These are phyloP conservation scores for Vespertilio murinus DNA, from an alignment of 2,797 vertebrate species.

Conservation along the genomic window DNA sequence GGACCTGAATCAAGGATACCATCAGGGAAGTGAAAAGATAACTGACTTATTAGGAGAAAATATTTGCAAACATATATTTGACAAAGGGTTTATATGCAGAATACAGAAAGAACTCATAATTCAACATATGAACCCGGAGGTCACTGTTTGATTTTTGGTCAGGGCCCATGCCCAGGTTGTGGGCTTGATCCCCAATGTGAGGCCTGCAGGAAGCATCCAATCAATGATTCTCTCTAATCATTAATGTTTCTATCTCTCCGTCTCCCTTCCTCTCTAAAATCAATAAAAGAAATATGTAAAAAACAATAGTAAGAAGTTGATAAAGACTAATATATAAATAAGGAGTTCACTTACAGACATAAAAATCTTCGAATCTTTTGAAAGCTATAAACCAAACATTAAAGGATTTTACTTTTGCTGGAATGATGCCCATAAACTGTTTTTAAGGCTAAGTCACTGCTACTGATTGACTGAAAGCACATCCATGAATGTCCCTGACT, in stretches of 20 bases:
- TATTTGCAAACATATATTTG: not conserved
- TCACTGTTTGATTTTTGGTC: too few relatives aligned
- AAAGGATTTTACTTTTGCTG: not conserved
- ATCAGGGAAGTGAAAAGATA: not conserved
- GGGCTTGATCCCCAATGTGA: too few relatives aligned
- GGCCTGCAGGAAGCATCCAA: too few relatives aligned
- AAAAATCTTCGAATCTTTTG: conserved; percentile 12
- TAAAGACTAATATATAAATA: not conserved
- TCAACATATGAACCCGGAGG: not conserved
- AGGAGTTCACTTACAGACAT: not conserved
- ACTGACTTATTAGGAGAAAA: not conserved
- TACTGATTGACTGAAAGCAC: not conserved
- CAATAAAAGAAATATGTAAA: too few relatives aligned
- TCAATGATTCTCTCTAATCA: too few relatives aligned
- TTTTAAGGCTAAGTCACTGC: not conserved
- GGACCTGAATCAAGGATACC: not conserved
- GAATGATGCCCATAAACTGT: not conserved
- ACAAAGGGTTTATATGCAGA: not conserved
- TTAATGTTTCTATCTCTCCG: too few relatives aligned
- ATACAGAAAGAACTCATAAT: not conserved
- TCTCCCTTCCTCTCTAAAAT: too few relatives aligned
- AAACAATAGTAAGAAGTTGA: not conserved
- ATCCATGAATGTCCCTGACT: not conserved
- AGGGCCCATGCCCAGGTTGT: too few relatives aligned
- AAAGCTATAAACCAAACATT: not conserved